Evolutionary conservation across 2,888 invertebrate species (phyloP), one percentile per base, ranked within the genome.

Genomic region (Trachelus troglodyta): DNA sequence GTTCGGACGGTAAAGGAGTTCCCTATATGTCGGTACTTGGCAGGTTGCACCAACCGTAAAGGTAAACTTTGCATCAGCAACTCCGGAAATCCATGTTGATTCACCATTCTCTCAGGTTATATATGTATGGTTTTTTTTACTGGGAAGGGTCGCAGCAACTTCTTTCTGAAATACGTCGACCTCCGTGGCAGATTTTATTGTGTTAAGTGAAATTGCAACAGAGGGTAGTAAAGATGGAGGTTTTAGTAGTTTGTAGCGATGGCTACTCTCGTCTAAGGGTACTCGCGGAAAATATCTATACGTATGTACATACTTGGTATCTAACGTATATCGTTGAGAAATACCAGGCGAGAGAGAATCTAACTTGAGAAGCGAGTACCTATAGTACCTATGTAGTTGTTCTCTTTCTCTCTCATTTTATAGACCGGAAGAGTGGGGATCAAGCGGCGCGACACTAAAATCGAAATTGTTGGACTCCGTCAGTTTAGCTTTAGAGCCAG

Each of bases 161-260:
- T 80, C 83, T 81, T 79, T 80, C 81, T 79, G 81, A 80, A 56
- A 80, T 79, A 80, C 80, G 75, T 80, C 76, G 79, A 78, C 79
- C 80, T 80, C 81, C 83, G 79, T 84, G 84, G 77, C 85, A 86
- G 87, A 87, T 90, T 90, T 90, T 89, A 89, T 89, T 87, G 89
- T 89, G 88, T 89, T 89, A 90, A 90, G 87, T 88, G 89, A 89
- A 90, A 90, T 90, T 89, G 90, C 89, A 87, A 88, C 86, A 85
- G 83, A 81, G 84, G 77, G 83, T 85, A 85, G 85, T 88, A 89
- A 89, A 90, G 86, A 85, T 83, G 82, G 83, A 82, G 85, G 83
- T 86, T 86, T 83, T 86, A 84, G 82, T 84, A 81, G 83, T 79
- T 77, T 74, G 74, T 34, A 76, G 79, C 75, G 77, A 79, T 78